Conservation (phyloP, 2,888 invertebrate genomes). For the Euphydryas editha region DNA sequence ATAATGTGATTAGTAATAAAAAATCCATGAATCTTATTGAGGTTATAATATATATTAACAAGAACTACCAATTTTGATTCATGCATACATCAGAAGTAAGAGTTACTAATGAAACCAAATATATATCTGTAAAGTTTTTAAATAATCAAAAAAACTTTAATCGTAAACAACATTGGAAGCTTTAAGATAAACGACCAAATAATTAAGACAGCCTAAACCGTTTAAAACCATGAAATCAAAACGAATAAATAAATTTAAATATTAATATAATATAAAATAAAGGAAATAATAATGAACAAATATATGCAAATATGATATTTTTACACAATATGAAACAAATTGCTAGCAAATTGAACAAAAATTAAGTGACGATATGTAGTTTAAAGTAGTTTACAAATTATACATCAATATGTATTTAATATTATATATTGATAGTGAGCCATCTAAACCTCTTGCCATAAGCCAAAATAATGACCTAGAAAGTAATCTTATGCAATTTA, state of each 20-base stretch:
- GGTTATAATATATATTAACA: constrained; percentile 12
- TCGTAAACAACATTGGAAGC: no score
- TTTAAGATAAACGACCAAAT: no score
- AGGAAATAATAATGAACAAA: no score
- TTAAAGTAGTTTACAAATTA: not conserved
- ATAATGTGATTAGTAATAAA: not conserved
- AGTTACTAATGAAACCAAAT: no score
- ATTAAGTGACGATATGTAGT: not conserved
- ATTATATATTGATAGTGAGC: constrained; percentile 4
- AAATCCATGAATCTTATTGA: constrained; percentile 46
- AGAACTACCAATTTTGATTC: not conserved
- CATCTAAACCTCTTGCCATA: constrained; percentile 22
- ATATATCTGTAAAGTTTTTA: no score
- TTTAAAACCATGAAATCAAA: not conserved
- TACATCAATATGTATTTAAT: not conserved
- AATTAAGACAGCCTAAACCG: no score
- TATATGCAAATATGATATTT: no score
- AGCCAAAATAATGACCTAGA: constrained; percentile 50
- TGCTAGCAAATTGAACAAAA: not conserved
- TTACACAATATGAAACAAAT: not conserved
- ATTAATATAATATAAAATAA: no score
- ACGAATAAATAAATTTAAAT: no score
- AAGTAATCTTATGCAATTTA: constrained; percentile 62
- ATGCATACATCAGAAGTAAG: no score
- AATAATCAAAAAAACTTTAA: no score